Percentiles rank a stretch among this genome's conserved stretches.
phyloP scores from a whole-genome alignment of 2,113 vertebrate species.

The Pollachius pollachius region DNA sequence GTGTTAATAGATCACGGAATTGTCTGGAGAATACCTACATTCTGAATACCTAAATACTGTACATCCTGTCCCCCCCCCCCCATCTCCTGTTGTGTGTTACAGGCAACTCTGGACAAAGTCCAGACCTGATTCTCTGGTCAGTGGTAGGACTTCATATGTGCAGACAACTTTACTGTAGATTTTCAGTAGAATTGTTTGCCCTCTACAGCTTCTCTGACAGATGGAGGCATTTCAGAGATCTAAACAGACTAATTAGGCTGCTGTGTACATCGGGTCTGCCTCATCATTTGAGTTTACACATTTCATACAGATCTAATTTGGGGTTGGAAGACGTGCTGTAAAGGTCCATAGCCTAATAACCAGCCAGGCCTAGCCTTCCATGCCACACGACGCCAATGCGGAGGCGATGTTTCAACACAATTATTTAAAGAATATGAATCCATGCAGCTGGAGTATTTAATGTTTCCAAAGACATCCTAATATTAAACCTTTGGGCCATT shows the following conservation, averaged over 20 bases:
- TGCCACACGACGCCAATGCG: conserved; percentile 11
- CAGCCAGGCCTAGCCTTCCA: conserved; percentile 2
- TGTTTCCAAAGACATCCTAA: conserved; percentile 59
- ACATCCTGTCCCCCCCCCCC: too few species aligned
- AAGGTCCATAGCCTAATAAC: conserved; percentile 27
- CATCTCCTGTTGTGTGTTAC: too few species aligned
- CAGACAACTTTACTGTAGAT: too few species aligned
- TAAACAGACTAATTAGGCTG: conserved; percentile 48
- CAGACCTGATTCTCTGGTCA: too few species aligned
- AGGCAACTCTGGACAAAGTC: too few species aligned
- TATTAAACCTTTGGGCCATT: conserved; percentile 70
- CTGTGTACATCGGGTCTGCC: conserved; percentile 29
- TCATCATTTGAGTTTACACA: conserved; percentile 25
- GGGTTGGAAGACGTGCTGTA: conserved; percentile 12
- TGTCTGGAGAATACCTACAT: too few species aligned
- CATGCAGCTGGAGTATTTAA: conserved; percentile 48
- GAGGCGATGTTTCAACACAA: conserved; percentile 30
- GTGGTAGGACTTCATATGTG: too few species aligned
- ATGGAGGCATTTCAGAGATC: conserved; percentile 47
- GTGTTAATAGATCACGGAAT: too few species aligned
- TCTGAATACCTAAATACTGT: too few species aligned
- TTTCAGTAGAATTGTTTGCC: too few species aligned
- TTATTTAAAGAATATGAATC: conserved; percentile 49
- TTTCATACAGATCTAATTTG: conserved; percentile 43
- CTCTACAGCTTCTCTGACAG: conserved; percentile 40